Conservation (phyloP, 2,888 invertebrate genomes). For the Uloborus plumipes region DNA sequence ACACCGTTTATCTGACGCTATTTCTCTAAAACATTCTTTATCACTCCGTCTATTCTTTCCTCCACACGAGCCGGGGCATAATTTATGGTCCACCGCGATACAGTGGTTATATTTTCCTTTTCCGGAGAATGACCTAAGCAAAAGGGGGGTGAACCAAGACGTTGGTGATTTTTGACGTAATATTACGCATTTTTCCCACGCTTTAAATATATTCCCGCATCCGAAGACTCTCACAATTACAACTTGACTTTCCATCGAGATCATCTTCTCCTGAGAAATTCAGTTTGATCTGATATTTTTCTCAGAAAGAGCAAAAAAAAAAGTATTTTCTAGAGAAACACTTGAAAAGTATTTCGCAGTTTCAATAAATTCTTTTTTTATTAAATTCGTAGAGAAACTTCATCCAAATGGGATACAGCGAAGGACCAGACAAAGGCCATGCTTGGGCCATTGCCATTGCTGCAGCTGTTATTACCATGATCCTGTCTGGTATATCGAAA, state of each 20-base stretch:
- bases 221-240: no score
- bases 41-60: slow-evolving; percentile 7
- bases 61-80: background rate
- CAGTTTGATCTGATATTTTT: no score
- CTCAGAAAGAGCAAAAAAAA: no score
- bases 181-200: background rate
- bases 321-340: no score
- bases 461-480: slow-evolving; percentile 56
- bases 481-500: slow-evolving; percentile 63
- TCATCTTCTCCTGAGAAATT: no score
- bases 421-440: slow-evolving; percentile 64
- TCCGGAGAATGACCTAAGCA: background rate
- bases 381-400: background rate
- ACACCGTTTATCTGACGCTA: slow-evolving; percentile 19
- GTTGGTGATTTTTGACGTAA: background rate
- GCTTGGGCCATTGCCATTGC: slow-evolving; percentile 65
- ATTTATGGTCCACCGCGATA: slow-evolving; percentile 14
- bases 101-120: slow-evolving; percentile 8
- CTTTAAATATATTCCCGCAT: no score
- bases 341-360: no score
- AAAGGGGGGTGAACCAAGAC: no score
- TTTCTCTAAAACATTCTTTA: slow-evolving; percentile 19
- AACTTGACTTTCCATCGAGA: no score
- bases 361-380: no score
- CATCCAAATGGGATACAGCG: slow-evolving; percentile 29